These are phyloP conservation scores for Manis pentadactyla DNA, from an alignment of 2,797 vertebrate genomes.

Conservation along the genomic window DNA sequence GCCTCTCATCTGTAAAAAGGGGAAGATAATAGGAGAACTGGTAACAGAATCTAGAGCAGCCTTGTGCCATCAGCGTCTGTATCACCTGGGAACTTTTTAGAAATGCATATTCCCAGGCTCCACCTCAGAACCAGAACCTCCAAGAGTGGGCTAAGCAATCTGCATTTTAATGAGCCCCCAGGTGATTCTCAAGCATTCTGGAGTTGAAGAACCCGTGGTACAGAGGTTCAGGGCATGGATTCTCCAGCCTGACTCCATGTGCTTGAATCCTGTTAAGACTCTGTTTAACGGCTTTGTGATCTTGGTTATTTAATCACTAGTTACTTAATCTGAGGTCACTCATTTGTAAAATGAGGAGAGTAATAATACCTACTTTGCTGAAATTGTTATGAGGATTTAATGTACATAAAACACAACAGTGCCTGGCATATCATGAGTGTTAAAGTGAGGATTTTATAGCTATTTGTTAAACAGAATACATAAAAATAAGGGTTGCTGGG, in stretches of 20 bases:
- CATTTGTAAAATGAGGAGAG: background rate
- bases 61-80: background rate
- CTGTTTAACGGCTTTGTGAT: background rate
- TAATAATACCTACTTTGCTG: background rate
- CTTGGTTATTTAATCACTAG: background rate
- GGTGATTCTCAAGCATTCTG: background rate
- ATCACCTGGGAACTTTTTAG: background rate
- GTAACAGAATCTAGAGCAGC: background rate
- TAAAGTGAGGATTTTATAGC: background rate
- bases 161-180: background rate
- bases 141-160: background rate
- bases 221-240: background rate
- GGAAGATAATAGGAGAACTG: too few species aligned
- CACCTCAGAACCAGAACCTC: background rate
- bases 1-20: background rate
- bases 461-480: conserved; percentile 6
- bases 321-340: background rate
- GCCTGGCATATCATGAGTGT: background rate
- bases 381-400: background rate
- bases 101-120: background rate
- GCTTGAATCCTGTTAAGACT: background rate
- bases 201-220: accelerated
- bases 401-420: background rate
- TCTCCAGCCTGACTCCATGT: too few species aligned
- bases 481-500: background rate